Percentiles rank a stretch among this genome's conserved stretches.
phyloP scores from a whole-genome alignment of 2,113 vertebrate species.

The Leucoraja erinaceus region DNA sequence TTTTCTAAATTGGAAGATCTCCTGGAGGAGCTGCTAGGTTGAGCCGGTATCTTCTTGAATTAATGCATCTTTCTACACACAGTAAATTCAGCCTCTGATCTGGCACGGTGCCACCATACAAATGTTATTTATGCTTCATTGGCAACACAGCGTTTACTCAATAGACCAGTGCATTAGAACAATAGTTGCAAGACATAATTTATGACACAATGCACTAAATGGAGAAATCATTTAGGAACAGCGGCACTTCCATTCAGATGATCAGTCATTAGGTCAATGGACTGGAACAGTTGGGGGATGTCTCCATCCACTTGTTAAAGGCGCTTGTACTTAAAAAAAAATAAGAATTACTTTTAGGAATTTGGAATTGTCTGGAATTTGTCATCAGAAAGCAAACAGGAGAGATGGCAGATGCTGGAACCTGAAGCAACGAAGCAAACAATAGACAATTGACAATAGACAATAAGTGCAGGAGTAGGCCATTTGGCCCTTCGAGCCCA shows the following conservation, averaged over 20 bases:
- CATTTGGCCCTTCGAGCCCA: too few relatives aligned
- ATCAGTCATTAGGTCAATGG: background rate
- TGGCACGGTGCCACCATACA: background rate
- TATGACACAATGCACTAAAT: background rate
- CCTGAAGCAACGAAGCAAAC: too few relatives aligned
- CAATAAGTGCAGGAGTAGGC: too few relatives aligned
- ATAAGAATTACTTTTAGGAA: background rate
- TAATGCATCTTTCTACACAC: background rate
- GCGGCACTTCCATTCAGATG: background rate
- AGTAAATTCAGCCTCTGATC: background rate
- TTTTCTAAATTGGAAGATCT: background rate
- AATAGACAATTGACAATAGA: too few relatives aligned
- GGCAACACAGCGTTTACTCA: background rate
- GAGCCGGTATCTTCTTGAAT: background rate
- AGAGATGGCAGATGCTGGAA: too few relatives aligned
- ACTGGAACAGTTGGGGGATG: background rate
- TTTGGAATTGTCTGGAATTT: background rate
- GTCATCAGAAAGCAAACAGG: background rate
- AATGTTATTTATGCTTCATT: background rate
- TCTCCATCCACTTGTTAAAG: background rate
- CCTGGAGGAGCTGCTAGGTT: background rate
- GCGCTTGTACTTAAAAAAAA: background rate
- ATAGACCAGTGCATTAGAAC: background rate
- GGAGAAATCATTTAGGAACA: constrained; percentile 1
- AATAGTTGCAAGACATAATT: background rate